Evolutionary conservation across 2,888 invertebrate genomes (phyloP), one percentile per base, ranked within the genome.

Genomic region (Phania funesta): DNA sequence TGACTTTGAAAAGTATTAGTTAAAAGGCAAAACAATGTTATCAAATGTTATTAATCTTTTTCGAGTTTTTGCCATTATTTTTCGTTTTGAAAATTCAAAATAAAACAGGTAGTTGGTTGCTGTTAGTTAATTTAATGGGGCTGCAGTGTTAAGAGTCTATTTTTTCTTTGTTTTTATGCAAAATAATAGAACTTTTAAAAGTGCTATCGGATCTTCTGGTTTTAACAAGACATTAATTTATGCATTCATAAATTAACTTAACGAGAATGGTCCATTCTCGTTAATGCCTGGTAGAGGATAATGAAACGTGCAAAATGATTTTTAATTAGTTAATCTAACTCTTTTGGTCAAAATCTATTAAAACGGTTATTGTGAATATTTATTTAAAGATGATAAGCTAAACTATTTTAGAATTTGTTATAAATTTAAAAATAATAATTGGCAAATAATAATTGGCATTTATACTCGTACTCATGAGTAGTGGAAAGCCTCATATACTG

Each of bases 1-100:
- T 76, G 65, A 76, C 70, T 70, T 76, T 73, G 64, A 78, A 56
- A 44, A 44, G 68, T 81, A 78, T 78, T 82, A n/a, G n/a, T n/a
- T n/a, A 82, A 68, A 74, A 64, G 74, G 77, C 77, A 52, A 68
- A 60, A 82, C 82, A 82, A 82, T 82, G 68, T 78, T 82, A 82
- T 82, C 82, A 52, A 64, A 68, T 58, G 73, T 46, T 82, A 82
- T 82, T 82, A 82, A 82, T 82, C 82, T 68, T 71, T 60, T 73
- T 11, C 38, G 3, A 16, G 20, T 26, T 50, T 56, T 24, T 64
- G 11, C n/a, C 9, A 44, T 44, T 78, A 20, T 73, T 67, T 58
- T 68, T 38, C 32, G 13, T 20, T 41, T 44, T 65, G 18, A 68
- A 65, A 46, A 50, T 56, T 48, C 11, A 13, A 64, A 62, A 44